These are phyloP conservation scores for Eupithecia vulgata DNA, from an alignment of 2,888 invertebrate species.

Conservation along the genomic window DNA sequence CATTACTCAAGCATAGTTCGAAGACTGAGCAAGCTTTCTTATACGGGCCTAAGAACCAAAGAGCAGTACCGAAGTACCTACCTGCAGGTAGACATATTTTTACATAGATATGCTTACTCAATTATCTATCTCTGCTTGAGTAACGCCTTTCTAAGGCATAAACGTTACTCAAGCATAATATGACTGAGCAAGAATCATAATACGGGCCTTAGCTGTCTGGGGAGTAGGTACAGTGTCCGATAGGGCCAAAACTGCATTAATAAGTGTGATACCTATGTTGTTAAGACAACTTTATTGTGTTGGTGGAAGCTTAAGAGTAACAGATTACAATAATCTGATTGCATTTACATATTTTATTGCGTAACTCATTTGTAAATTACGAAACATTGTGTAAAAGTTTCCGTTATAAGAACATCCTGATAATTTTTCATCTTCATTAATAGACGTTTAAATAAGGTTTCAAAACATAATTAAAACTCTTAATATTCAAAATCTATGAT, in stretches of 20 bases:
- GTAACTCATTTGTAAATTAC: neutral
- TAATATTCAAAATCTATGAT: neutral
- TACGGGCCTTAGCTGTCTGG: too few relatives aligned
- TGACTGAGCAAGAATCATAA: too few relatives aligned
- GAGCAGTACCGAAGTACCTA: neutral
- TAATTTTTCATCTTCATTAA: neutral
- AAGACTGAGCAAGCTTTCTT: too few relatives aligned
- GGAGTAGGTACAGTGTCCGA: too few relatives aligned
- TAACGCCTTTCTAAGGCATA: too few relatives aligned
- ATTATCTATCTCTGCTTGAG: too few relatives aligned
- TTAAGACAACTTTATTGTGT: neutral
- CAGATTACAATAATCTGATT: neutral
- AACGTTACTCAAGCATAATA: too few relatives aligned
- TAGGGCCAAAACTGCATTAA: too few relatives aligned
- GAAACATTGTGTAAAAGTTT: constrained; percentile 1
- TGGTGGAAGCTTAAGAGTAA: neutral
- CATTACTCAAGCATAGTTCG: too few relatives aligned
- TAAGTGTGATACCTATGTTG: neutral
- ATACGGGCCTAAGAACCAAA: neutral
- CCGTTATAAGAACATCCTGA: neutral
- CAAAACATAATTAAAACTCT: neutral
- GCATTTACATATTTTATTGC: neutral
- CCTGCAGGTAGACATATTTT: neutral
- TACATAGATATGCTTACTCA: neutral
- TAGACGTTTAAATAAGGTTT: neutral